phyloP scores from a whole-genome alignment of 1,140 invertebrate species.

The Magallana angulata region DNA sequence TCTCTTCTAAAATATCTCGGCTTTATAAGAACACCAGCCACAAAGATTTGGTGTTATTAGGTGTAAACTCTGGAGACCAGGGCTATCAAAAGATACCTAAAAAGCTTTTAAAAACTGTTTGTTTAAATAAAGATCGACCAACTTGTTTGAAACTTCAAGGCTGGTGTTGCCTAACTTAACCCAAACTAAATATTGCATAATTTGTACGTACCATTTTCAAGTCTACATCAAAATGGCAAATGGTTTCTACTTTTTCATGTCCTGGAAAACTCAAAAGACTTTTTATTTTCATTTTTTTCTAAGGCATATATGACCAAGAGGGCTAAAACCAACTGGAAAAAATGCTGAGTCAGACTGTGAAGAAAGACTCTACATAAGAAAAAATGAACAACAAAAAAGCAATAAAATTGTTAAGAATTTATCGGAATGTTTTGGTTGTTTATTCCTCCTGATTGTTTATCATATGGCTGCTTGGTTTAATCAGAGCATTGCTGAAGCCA shows the following conservation, averaged over 20 bases:
- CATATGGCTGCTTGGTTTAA: constrained; percentile 5
- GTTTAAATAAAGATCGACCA: constrained; percentile 18
- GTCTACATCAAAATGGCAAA: background rate
- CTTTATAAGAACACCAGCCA: constrained; percentile 7
- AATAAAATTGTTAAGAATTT: constrained; percentile 26
- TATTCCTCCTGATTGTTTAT: background rate
- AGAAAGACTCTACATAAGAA: background rate
- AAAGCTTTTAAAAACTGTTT: constrained; percentile 33
- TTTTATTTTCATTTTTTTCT: background rate
- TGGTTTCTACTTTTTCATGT: background rate
- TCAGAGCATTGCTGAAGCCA: constrained; percentile 21
- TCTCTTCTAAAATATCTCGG: constrained; percentile 11
- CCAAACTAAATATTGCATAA: constrained; percentile 30
- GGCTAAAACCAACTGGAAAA: background rate
- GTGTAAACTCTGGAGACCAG: constrained; percentile 20
- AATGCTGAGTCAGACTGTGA: background rate
- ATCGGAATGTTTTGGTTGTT: background rate
- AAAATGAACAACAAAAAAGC: background rate
- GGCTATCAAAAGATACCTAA: constrained; percentile 26
- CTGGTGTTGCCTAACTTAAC: constrained; percentile 3
- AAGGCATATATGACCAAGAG: background rate
- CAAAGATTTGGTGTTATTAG: constrained; percentile 26
- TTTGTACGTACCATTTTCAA: background rate
- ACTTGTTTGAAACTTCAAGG: constrained; percentile 21
- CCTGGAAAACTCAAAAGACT: background rate